phyloP scores from a whole-genome alignment of 1,140 invertebrate species.

The Drosophila kanapiae region DNA sequence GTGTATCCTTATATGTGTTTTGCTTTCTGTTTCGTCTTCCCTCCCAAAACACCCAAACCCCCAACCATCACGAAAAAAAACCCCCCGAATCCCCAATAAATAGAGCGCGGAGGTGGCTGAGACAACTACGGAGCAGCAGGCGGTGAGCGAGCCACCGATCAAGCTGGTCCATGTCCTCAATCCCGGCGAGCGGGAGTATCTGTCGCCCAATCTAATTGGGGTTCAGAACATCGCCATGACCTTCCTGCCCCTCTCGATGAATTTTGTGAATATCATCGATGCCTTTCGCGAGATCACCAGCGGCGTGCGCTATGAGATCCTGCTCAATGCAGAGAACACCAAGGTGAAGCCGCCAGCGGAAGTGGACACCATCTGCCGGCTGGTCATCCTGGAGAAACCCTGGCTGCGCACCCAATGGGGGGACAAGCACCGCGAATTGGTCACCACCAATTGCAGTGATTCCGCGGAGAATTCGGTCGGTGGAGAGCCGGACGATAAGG shows the following conservation, averaged over 20 bases:
- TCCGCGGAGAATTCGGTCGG: slow-evolving; percentile 48
- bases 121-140: slow-evolving; percentile 36
- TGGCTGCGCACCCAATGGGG: slow-evolving; percentile 83
- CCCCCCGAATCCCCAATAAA: slow-evolving; percentile 7
- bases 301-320: slow-evolving; percentile 80
- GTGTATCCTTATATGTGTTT: slow-evolving; percentile 77
- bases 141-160: slow-evolving; percentile 71
- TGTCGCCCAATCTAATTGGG: slow-evolving; percentile 82
- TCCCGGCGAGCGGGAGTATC: slow-evolving; percentile 81
- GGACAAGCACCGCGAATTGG: slow-evolving; percentile 76
- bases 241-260: slow-evolving; percentile 78
- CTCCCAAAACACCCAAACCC: slow-evolving; percentile 12
- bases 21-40: slow-evolving; percentile 78
- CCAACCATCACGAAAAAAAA: slow-evolving; percentile 1
- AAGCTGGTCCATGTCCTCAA: slow-evolving; percentile 80
- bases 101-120: slow-evolving; percentile 16
- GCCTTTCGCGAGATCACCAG: slow-evolving; percentile 81
- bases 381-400: slow-evolving; percentile 81
- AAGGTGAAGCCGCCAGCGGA: slow-evolving; percentile 67
- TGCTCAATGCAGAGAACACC: slow-evolving; percentile 73
- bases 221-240: slow-evolving; percentile 83
- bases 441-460: slow-evolving; percentile 76
- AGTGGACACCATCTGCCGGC: slow-evolving; percentile 69
- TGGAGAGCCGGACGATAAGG: slow-evolving; percentile 38
- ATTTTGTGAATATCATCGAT: slow-evolving; percentile 80